phyloP scores from a whole-genome alignment of 2,113 vertebrate species.

The Dromas ardeola region DNA sequence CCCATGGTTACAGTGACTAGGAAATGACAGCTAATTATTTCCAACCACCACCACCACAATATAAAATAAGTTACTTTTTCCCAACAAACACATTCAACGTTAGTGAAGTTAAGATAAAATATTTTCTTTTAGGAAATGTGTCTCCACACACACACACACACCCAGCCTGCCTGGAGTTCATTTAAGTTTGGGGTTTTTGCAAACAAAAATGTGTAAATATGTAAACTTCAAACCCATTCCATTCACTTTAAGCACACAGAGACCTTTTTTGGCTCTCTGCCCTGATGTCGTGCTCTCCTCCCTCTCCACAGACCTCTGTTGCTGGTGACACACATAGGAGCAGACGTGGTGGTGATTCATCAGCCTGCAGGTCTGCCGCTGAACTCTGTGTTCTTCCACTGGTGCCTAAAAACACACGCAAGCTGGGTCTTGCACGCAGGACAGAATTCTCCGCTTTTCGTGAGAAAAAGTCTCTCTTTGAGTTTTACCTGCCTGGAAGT shows the following conservation, averaged over 20 bases:
- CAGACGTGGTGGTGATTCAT: not conserved
- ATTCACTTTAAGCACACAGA: not conserved
- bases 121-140: not conserved
- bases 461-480: not conserved
- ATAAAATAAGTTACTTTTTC: not conserved
- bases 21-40: not conserved
- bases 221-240: not conserved
- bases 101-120: not conserved
- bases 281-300: accelerated
- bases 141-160: no score
- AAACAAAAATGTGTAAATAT: not conserved
- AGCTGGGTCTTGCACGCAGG: not conserved
- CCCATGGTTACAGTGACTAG: not conserved
- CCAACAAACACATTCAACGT: not conserved
- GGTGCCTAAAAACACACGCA: not conserved
- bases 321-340: not conserved
- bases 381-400: not conserved
- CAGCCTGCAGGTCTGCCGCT: not conserved
- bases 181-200: not conserved
- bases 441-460: accelerated
- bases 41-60: not conserved
- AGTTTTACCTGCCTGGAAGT: not conserved
- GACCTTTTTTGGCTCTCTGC: not conserved
- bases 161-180: no score
- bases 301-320: not conserved